Evolutionary conservation across 2,113 vertebrate genomes (phyloP).

Genomic region (Capricornis sumatraensis): DNA sequence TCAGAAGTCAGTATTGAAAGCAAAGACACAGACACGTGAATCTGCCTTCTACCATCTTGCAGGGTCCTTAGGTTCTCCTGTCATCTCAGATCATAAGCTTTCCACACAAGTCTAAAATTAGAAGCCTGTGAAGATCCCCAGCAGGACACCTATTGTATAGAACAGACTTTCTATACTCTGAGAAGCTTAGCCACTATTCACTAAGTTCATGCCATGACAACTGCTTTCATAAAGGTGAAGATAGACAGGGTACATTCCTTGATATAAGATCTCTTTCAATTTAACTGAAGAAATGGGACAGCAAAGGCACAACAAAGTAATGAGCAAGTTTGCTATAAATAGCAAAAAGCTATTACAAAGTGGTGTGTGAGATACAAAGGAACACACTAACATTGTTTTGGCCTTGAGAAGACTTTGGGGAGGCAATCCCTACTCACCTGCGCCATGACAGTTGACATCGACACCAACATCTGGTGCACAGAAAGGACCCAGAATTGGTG

Average conservation of each 20-base stretch:
- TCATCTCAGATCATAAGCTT: neutral
- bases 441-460: rapidly evolving
- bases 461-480: rapidly evolving
- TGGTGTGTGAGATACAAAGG: neutral
- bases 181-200: neutral
- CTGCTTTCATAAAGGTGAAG: neutral
- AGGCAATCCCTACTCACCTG: neutral
- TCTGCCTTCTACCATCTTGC: neutral
- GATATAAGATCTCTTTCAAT: neutral
- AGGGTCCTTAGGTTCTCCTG: neutral
- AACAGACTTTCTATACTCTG: neutral
- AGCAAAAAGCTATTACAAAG: neutral
- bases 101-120: neutral
- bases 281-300: neutral
- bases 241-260: neutral
- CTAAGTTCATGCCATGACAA: neutral
- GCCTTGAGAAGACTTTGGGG: neutral
- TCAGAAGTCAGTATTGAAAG: neutral
- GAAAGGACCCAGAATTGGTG: neutral
- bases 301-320: neutral
- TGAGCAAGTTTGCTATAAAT: neutral
- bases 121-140: neutral
- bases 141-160: neutral
- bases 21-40: neutral
- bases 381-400: neutral